phyloP scores from a whole-genome alignment of 2,888 invertebrate genomes.

The Sepioteuthis lessoniana region DNA sequence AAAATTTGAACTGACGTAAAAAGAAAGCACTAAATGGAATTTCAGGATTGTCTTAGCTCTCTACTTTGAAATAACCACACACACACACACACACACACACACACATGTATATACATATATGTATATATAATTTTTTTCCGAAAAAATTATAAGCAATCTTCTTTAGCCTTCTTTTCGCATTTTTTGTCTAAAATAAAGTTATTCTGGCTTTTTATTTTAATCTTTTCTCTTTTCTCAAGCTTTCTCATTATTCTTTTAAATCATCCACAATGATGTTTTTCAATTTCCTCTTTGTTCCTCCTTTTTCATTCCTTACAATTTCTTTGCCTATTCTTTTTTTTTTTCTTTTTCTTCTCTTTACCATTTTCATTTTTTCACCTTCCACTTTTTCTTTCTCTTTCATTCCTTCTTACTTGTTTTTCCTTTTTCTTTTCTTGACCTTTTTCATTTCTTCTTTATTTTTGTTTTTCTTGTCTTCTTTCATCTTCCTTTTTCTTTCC shows the following conservation, averaged over 20 bases:
- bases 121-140: not conserved
- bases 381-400: too few relatives aligned
- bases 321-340: too few relatives aligned
- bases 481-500: too few relatives aligned
- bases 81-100: not conserved
- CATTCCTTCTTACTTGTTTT: too few relatives aligned
- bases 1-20: constrained; percentile 13
- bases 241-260: not conserved
- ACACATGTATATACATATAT: not conserved
- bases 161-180: not conserved
- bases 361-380: too few relatives aligned
- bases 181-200: not conserved
- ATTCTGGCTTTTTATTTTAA: not conserved
- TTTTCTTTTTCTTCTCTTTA: too few relatives aligned
- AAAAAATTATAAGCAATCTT: not conserved
- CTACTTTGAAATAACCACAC: not conserved
- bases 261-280: not conserved
- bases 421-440: too few relatives aligned
- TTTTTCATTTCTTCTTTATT: too few relatives aligned
- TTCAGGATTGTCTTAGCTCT: not conserved
- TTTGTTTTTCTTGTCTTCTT: too few relatives aligned
- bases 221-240: not conserved
- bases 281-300: not conserved
- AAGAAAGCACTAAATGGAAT: constrained; percentile 33
- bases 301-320: too few relatives aligned